phyloP scores from a whole-genome alignment of 2,888 invertebrate species.

The Timandra comae region DNA sequence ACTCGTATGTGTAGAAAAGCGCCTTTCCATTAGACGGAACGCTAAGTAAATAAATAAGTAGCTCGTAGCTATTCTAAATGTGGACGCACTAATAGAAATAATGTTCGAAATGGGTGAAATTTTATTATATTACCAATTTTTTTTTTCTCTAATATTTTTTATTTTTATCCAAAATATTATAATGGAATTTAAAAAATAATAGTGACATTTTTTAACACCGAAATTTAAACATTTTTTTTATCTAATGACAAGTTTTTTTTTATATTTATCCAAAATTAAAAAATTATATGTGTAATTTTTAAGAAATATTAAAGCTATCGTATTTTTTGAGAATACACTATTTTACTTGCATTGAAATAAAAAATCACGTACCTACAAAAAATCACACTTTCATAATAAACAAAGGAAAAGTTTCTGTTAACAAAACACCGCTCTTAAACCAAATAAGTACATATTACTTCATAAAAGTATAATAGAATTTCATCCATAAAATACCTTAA shows the following conservation, averaged over 20 bases:
- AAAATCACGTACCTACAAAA: too few species aligned
- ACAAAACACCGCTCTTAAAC: too few species aligned
- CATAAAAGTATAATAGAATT: neutral
- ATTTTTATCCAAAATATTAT: neutral
- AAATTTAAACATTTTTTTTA: neutral
- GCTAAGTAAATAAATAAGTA: conserved; percentile 43
- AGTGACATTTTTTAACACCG: neutral
- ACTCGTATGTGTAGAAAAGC: conserved; percentile 40
- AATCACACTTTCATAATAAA: too few species aligned
- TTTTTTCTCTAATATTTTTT: conserved; percentile 9
- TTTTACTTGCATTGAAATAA: too few species aligned
- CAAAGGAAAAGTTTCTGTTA: too few species aligned
- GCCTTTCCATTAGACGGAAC: conserved; percentile 61
- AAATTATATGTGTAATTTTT: too few species aligned
- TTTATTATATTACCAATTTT: neutral
- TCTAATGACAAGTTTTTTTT: neutral
- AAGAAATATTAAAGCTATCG: too few species aligned
- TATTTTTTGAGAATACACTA: too few species aligned
- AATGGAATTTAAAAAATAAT: neutral
- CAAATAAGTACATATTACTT: too few species aligned
- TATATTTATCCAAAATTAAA: neutral
- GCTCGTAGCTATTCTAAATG: conserved; percentile 39
- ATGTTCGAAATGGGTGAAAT: conserved; percentile 15
- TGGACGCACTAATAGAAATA: conserved; percentile 54
- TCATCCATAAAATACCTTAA: conserved; percentile 5